A percentile compares a stretch with the other conserved stretches of the same genome.
phyloP scores from a whole-genome alignment of 2,888 invertebrate genomes.

The Harmothoe impar region DNA sequence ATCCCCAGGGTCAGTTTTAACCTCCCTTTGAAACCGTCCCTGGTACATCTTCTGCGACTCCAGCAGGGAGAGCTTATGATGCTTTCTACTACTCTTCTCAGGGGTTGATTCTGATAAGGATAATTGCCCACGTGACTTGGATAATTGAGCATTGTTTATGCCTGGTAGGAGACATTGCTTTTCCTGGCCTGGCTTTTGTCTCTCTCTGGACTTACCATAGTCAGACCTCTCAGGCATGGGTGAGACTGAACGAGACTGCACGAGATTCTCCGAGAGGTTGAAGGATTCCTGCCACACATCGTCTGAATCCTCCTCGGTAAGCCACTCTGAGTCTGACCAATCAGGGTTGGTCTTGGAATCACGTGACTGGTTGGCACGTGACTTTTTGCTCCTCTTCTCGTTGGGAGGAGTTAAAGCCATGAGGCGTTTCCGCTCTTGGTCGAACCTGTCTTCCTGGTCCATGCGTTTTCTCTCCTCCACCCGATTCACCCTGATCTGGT shows the following conservation, averaged over 20 bases:
- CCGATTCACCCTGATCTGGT: constrained; percentile 68
- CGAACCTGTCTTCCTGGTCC: constrained; percentile 45
- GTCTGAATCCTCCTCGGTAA: not conserved
- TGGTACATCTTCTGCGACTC: constrained; percentile 16
- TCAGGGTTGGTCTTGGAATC: not conserved
- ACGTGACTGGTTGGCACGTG: not conserved
- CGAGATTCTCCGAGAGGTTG: not conserved
- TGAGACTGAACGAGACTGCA: not conserved
- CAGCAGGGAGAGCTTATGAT: not conserved
- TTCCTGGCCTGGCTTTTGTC: not conserved
- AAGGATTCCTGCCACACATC: not conserved
- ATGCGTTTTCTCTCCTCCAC: constrained; percentile 65
- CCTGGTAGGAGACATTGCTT: not conserved
- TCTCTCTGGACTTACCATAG: not conserved
- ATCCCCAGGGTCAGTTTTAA: not conserved
- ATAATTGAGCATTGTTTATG: not conserved
- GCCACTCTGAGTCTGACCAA: constrained; percentile 15
- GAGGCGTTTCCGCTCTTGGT: constrained; percentile 28
- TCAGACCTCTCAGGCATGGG: not conserved
- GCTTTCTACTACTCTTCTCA: not conserved
- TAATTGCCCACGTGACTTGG: not conserved
- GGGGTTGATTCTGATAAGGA: not conserved
- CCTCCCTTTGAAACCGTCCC: not conserved
- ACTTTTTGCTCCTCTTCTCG: constrained; percentile 32
- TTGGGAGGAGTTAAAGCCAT: constrained; percentile 44